Evolutionary conservation across 1,140 invertebrate genomes (phyloP).

Genomic region (Diorhabda sublineata): DNA sequence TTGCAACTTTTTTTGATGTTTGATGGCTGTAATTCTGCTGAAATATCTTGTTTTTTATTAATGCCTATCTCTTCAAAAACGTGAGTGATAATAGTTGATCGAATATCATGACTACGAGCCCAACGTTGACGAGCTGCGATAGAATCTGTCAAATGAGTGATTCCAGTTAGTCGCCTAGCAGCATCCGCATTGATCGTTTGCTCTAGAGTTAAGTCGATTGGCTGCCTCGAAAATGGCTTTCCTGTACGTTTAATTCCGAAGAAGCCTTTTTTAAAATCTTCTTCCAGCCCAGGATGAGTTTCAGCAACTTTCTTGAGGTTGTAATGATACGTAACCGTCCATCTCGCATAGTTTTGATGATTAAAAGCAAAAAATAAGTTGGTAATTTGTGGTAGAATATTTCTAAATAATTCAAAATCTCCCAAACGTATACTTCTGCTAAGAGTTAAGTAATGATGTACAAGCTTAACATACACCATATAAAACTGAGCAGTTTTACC

Average conservation of each 20-base stretch:
- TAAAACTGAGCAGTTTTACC: slow-evolving; percentile 44
- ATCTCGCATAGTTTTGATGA: slow-evolving; percentile 10
- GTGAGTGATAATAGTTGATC: too few species aligned
- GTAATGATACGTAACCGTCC: slow-evolving; percentile 26
- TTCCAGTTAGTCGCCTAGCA: slow-evolving; percentile 25
- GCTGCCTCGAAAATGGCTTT: slow-evolving; percentile 11
- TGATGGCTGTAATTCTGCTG: too few species aligned
- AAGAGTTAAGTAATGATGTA: slow-evolving; percentile 34
- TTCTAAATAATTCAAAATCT: slow-evolving; percentile 35
- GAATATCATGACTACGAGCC: slow-evolving; percentile 22
- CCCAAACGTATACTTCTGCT: slow-evolving; percentile 36
- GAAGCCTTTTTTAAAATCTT: slow-evolving; percentile 15
- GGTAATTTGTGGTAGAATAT: slow-evolving; percentile 23
- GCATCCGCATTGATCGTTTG: too few species aligned
- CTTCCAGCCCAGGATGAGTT: not conserved
- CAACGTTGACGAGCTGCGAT: slow-evolving; percentile 27
- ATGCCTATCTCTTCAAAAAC: too few species aligned
- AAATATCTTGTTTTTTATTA: too few species aligned
- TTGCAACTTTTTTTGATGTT: too few species aligned
- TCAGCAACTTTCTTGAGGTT: slow-evolving; percentile 29
- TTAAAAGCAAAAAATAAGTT: slow-evolving; percentile 29
- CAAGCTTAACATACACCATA: slow-evolving; percentile 37
- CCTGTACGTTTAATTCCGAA: slow-evolving; percentile 31
- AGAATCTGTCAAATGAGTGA: slow-evolving; percentile 30
- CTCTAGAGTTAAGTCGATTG: too few species aligned